Conservation (phyloP, 2,888 invertebrate genomes). For the Norana najaformis region DNA sequence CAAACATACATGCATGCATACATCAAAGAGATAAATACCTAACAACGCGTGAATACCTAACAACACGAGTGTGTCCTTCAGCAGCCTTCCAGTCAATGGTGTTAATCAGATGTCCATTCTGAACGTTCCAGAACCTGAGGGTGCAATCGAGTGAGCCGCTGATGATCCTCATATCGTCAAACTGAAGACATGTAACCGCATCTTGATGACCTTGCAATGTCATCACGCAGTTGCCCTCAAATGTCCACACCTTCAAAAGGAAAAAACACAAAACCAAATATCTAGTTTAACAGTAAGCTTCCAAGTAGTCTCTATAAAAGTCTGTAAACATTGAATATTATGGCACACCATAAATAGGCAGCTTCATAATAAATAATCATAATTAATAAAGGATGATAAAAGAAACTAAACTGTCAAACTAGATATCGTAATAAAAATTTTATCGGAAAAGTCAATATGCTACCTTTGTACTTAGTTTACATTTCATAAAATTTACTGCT, state of each 20-base stretch:
- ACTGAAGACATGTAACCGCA: slow-evolving; percentile 66
- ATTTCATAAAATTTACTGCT: too few species aligned
- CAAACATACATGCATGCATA: background rate
- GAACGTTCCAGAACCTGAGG: slow-evolving; percentile 65
- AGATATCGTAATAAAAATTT: too few species aligned
- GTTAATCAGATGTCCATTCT: slow-evolving; percentile 62
- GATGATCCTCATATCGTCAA: slow-evolving; percentile 64
- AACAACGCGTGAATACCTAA: slow-evolving; percentile 53
- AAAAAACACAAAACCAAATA: background rate
- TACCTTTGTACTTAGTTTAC: too few species aligned
- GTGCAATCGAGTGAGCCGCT: slow-evolving; percentile 66
- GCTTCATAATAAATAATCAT: too few species aligned
- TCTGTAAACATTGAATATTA: too few species aligned
- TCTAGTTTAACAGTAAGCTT: background rate
- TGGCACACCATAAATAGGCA: too few species aligned
- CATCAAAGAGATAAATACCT: too few species aligned
- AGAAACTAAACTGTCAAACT: too few species aligned
- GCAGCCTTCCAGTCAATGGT: slow-evolving; percentile 67
- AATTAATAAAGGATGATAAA: too few species aligned
- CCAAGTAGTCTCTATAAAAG: background rate
- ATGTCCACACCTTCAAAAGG: slow-evolving; percentile 62
- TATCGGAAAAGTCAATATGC: too few species aligned
- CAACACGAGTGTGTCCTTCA: slow-evolving; percentile 67
- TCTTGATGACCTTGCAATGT: slow-evolving; percentile 65
- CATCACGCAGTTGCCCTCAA: slow-evolving; percentile 61